These are phyloP conservation scores for Temnothorax unifasciatus DNA, from an alignment of 2,888 invertebrate genomes.

Conservation along the genomic window DNA sequence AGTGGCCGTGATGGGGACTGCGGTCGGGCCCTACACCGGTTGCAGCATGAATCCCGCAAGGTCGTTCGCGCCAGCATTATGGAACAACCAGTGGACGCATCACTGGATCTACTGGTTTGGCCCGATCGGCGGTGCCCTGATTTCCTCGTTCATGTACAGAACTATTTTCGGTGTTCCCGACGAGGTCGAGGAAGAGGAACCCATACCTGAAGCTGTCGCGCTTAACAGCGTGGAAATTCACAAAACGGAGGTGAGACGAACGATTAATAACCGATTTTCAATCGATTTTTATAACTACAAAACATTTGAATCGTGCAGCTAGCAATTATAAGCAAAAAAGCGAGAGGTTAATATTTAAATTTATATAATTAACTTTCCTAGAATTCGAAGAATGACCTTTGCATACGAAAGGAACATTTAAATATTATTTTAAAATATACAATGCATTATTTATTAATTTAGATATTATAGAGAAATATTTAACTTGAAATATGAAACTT, in stretches of 20 bases:
- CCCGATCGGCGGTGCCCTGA: slow-evolving; percentile 81
- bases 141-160: slow-evolving; percentile 80
- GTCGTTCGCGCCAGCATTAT: slow-evolving; percentile 84
- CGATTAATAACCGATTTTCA: not conserved
- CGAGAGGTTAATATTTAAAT: not conserved
- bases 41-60: slow-evolving; percentile 91
- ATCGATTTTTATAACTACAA: not conserved
- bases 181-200: slow-evolving; percentile 63
- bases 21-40: slow-evolving; percentile 88
- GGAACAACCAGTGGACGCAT: slow-evolving; percentile 83
- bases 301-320: not conserved
- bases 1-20: slow-evolving; percentile 83
- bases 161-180: slow-evolving; percentile 74
- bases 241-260: slow-evolving; percentile 75
- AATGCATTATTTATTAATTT: slow-evolving; percentile 6
- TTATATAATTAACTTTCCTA: not conserved
- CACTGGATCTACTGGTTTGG: slow-evolving; percentile 86
- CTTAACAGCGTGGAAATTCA: slow-evolving; percentile 79
- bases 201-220: slow-evolving; percentile 77
- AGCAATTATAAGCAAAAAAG: not conserved
- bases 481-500: not conserved
- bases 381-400: not conserved
- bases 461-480: slow-evolving; percentile 1
- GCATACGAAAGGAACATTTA: not conserved
- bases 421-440: not conserved